phyloP scores from a whole-genome alignment of 2,797 vertebrate species.

The Geotria australis region DNA sequence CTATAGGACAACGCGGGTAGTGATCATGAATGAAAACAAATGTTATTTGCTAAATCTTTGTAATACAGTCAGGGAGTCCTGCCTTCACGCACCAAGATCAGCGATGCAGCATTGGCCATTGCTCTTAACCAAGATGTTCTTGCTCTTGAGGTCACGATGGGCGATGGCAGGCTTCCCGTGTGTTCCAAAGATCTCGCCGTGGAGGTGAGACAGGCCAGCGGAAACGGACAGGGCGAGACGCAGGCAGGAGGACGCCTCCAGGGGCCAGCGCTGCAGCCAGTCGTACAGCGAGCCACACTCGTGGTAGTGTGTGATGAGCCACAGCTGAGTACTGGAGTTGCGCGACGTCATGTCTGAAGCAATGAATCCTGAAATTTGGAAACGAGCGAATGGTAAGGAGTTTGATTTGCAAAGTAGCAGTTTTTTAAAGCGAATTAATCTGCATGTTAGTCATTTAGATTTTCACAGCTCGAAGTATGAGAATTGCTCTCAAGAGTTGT shows the following conservation, averaged over 20 bases:
- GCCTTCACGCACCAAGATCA: constrained; percentile 17
- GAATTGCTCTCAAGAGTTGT: too few species aligned
- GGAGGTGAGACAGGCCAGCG: constrained; percentile 28
- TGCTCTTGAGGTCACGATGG: constrained; percentile 36
- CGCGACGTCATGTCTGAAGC: constrained; percentile 40
- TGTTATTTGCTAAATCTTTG: too few species aligned
- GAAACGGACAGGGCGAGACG: constrained; percentile 27
- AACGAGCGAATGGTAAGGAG: not conserved
- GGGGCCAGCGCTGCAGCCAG: constrained; percentile 27
- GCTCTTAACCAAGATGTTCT: constrained; percentile 35
- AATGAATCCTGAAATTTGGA: constrained; percentile 20
- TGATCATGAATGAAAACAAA: too few species aligned
- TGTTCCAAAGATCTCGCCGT: constrained; percentile 34
- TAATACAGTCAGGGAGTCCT: too few species aligned
- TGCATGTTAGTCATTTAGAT: too few species aligned
- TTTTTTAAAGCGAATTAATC: too few species aligned
- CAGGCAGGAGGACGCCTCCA: constrained; percentile 25
- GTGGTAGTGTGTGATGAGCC: constrained; percentile 42
- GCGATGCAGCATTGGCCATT: constrained; percentile 37
- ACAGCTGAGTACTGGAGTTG: constrained; percentile 42
- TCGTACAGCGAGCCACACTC: constrained; percentile 37
- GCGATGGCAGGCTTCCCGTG: constrained; percentile 37
- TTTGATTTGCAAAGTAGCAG: not conserved
- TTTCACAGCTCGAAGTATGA: not conserved
- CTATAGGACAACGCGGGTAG: too few species aligned